Conservation (phyloP, 92 coral and sea anemone genomes). For the Parazoanthus darwini region DNA sequence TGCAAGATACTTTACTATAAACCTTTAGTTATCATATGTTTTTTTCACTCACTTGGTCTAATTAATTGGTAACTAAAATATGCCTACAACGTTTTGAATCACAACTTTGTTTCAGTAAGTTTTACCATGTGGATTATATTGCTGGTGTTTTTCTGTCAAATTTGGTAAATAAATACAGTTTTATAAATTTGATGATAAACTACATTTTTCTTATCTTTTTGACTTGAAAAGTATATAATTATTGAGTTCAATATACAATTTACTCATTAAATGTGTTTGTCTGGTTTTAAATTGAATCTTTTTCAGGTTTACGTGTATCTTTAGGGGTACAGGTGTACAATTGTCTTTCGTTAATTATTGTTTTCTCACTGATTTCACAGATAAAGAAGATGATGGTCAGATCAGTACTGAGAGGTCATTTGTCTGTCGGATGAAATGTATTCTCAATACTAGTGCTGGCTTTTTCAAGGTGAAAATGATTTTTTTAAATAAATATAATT, state of each 20-base stretch:
- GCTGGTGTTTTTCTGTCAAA: background rate
- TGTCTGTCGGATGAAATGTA: constrained; percentile 93
- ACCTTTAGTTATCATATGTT: too few relatives aligned
- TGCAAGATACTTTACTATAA: too few relatives aligned
- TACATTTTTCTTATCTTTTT: background rate
- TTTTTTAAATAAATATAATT: too few relatives aligned
- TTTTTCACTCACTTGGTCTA: too few relatives aligned
- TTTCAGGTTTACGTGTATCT: background rate
- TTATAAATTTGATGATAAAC: background rate
- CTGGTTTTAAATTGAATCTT: constrained; percentile 33
- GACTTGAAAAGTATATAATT: background rate
- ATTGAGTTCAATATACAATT: too few relatives aligned
- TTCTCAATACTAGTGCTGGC: constrained; percentile 98
- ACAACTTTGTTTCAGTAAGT: background rate
- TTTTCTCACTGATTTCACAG: constrained; percentile 12
- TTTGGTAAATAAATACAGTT: background rate
- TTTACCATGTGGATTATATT: too few relatives aligned
- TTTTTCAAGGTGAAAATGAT: constrained; percentile 88
- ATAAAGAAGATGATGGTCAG: constrained; percentile 38
- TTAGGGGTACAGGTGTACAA: background rate
- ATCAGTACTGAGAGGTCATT: constrained; percentile 83
- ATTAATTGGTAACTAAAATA: background rate
- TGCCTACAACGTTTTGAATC: background rate
- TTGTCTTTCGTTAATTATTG: background rate
- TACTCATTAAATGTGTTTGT: background rate